A percentile compares a stretch with the other conserved stretches of the same genome.
phyloP scores from a whole-genome alignment of 2,797 vertebrate genomes.

The Coendou prehensilis region DNA sequence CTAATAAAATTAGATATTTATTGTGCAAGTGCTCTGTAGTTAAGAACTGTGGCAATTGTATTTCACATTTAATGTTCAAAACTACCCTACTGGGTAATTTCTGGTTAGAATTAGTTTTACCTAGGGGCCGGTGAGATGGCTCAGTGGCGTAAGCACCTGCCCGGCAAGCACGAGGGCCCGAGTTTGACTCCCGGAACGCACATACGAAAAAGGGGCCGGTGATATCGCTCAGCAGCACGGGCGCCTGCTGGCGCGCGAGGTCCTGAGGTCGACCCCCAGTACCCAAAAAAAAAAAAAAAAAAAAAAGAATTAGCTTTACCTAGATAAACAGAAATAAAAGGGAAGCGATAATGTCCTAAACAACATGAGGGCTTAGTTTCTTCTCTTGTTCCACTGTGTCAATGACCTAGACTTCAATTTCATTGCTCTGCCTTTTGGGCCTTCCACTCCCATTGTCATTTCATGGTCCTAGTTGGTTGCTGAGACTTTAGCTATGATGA shows the following conservation, averaged over 20 bases:
- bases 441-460: not conserved
- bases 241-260: no score
- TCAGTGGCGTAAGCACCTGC: no score
- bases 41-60: not conserved
- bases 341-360: conserved; percentile 46
- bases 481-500: conserved; percentile 20
- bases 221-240: no score
- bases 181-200: no score
- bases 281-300: no score
- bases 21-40: conserved; percentile 9
- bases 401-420: conserved; percentile 50
- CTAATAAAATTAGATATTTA: not conserved
- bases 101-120: conserved; percentile 52
- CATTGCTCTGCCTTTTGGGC: not conserved
- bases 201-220: no score
- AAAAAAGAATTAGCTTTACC: conserved; percentile 36
- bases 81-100: conserved; percentile 9
- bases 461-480: not conserved
- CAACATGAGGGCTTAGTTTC: conserved; percentile 21
- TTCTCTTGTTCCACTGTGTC: not conserved
- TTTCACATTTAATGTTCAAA: conserved; percentile 51
- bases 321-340: not conserved
- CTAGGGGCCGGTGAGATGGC: no score
- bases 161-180: no score
- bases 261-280: no score